Percentiles rank a stretch among this genome's conserved stretches.
These are phyloP conservation scores for Suricata suricatta DNA, from an alignment of 2,113 vertebrate genomes.

Conservation along the genomic window DNA sequence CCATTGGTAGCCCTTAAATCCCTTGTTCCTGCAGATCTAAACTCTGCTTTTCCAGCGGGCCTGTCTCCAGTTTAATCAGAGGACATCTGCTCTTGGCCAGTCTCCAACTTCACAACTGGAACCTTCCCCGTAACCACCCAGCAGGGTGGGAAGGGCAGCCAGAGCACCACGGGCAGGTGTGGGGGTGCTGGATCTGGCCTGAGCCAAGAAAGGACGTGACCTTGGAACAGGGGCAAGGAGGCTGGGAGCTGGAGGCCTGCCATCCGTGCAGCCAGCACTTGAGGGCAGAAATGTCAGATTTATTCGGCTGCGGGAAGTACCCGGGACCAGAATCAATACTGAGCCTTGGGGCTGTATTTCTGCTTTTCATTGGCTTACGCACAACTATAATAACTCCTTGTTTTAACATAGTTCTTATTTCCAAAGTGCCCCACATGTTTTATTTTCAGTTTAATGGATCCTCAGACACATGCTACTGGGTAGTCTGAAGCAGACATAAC, in stretches of 20 bases:
- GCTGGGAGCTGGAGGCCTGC: conserved; percentile 53
- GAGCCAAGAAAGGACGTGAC: conserved; percentile 42
- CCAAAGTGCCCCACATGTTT: conserved; percentile 63
- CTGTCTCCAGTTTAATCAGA: conserved; percentile 56
- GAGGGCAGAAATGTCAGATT: conserved; percentile 63
- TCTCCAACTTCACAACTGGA: conserved; percentile 38
- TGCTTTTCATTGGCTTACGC: conserved; percentile 61
- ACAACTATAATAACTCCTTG: conserved; percentile 72
- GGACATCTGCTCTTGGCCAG: conserved; percentile 49
- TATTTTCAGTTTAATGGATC: conserved; percentile 71
- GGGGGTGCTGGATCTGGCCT: background rate
- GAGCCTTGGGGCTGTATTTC: conserved; percentile 76
- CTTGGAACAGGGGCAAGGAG: conserved; percentile 47
- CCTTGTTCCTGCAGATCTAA: background rate
- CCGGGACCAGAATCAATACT: conserved; percentile 70
- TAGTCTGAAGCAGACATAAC: conserved; percentile 43
- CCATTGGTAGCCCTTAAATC: background rate
- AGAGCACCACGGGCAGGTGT: background rate
- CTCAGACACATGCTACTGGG: conserved; percentile 37
- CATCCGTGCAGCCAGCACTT: conserved; percentile 34
- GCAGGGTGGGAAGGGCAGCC: background rate
- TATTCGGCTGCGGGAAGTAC: conserved; percentile 56
- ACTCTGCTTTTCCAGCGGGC: background rate
- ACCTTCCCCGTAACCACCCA: background rate
- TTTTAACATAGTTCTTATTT: conserved; percentile 77